Evolutionary conservation across 2,888 invertebrate genomes (phyloP).

Genomic region (Eudasyphora cyanicolor): DNA sequence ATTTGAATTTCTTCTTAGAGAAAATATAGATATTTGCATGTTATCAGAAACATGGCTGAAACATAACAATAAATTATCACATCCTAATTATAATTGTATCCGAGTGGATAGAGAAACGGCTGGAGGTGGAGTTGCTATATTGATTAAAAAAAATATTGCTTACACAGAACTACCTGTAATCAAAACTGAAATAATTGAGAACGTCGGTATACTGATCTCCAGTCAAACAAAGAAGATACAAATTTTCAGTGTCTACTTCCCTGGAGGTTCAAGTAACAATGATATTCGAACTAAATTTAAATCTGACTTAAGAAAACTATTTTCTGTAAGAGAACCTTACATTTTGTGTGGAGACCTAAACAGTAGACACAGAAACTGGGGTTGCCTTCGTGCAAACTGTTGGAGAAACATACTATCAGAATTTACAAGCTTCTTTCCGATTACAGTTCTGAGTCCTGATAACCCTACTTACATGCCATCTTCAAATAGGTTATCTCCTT

Average conservation of each 20-base stretch:
- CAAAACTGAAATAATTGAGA: conserved; percentile 35
- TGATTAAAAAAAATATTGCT: conserved; percentile 42
- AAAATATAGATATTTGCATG: conserved; percentile 24
- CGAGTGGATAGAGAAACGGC: conserved; percentile 6
- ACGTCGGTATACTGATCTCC: conserved; percentile 35
- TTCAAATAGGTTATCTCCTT: not conserved
- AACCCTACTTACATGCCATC: conserved; percentile 27
- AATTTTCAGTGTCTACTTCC: conserved; percentile 40
- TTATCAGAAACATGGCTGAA: conserved; percentile 41
- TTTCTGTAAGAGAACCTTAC: conserved; percentile 12
- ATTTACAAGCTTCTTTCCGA: not conserved
- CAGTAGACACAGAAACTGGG: conserved; percentile 28
- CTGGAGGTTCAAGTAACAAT: conserved; percentile 17
- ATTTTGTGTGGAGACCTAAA: conserved; percentile 32
- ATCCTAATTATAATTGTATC: conserved; percentile 15
- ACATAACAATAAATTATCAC: not conserved
- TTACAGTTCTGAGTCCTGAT: conserved; percentile 19
- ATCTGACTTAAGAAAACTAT: conserved; percentile 42
- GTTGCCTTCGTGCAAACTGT: conserved; percentile 38
- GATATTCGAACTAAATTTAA: conserved; percentile 24
- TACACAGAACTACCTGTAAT: too few relatives aligned
- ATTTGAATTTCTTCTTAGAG: conserved; percentile 43
- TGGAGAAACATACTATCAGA: conserved; percentile 41
- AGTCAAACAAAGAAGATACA: conserved; percentile 14
- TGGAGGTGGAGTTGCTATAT: conserved; percentile 40